Conservation (phyloP, 2,888 invertebrate genomes). For the Rutpela maculata region DNA sequence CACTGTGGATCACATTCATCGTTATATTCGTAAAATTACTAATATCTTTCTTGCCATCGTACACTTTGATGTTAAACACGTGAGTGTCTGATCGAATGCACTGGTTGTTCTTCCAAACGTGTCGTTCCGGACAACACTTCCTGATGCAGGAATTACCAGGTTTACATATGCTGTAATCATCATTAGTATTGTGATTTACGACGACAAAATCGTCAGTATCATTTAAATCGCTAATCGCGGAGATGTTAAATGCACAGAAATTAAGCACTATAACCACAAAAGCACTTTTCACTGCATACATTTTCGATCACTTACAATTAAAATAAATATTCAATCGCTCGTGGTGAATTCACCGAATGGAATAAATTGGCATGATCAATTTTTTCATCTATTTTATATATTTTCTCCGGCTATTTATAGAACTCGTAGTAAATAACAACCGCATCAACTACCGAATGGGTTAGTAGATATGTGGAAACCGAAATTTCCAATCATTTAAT, state of each 20-base stretch:
- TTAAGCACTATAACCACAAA: neutral
- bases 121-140: constrained; percentile 58
- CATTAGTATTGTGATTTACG: constrained; percentile 46
- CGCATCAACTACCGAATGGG: neutral
- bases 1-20: constrained; percentile 53
- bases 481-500: neutral
- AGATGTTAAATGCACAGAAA: neutral
- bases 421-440: neutral
- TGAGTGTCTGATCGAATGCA: constrained; percentile 42
- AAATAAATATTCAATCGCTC: neutral
- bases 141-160: constrained; percentile 45
- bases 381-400: constrained; percentile 3
- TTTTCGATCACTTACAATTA: neutral
- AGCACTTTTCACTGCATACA: neutral
- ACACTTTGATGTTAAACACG: constrained; percentile 49
- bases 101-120: constrained; percentile 44
- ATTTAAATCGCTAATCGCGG: neutral
- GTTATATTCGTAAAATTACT: constrained; percentile 34
- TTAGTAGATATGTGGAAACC: neutral
- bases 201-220: constrained; percentile 13
- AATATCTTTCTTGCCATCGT: constrained; percentile 47
- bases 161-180: constrained; percentile 46
- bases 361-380: neutral
- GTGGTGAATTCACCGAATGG: neutral
- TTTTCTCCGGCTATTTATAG: neutral